These are phyloP conservation scores for Mesochorus sp. DNA, from an alignment of 2,888 invertebrate species.

Conservation along the genomic window DNA sequence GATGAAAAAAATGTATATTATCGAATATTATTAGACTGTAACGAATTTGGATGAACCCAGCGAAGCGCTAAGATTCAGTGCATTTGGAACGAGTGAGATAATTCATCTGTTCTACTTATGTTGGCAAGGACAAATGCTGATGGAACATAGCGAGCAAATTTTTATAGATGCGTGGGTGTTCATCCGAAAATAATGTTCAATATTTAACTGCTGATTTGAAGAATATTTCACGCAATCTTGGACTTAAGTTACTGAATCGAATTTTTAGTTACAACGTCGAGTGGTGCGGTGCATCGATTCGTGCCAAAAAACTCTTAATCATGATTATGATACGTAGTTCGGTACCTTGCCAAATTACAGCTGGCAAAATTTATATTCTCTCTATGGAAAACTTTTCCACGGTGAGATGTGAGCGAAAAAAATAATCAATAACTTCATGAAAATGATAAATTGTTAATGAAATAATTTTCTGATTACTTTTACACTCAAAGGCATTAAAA, in stretches of 20 bases:
- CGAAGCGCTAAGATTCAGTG: conserved; percentile 40
- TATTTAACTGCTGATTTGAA: background rate
- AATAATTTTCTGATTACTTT: background rate
- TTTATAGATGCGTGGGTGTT: conserved; percentile 41
- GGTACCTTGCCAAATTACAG: conserved; percentile 52
- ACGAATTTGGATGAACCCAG: conserved; percentile 36
- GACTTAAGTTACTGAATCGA: background rate
- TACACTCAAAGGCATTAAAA: conserved; percentile 28
- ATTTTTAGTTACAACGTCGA: conserved; percentile 25
- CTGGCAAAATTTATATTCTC: conserved; percentile 54
- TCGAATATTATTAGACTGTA: conserved; percentile 39
- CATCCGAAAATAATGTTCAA: background rate
- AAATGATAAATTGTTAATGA: background rate
- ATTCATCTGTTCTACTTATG: conserved; percentile 54
- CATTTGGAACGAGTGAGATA: conserved; percentile 41
- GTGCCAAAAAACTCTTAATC: conserved; percentile 32
- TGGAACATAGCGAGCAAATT: conserved; percentile 52
- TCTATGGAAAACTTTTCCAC: conserved; percentile 54
- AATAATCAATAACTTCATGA: background rate
- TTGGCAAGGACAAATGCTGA: conserved; percentile 49
- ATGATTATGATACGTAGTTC: conserved; percentile 50
- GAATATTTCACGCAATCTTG: background rate
- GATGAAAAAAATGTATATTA: background rate
- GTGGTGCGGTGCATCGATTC: conserved; percentile 41
- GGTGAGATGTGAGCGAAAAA: conserved; percentile 27